Base-by-base conservation (phyloP, 2,797 vertebrate species). In the Chelonia mydas region DNA sequence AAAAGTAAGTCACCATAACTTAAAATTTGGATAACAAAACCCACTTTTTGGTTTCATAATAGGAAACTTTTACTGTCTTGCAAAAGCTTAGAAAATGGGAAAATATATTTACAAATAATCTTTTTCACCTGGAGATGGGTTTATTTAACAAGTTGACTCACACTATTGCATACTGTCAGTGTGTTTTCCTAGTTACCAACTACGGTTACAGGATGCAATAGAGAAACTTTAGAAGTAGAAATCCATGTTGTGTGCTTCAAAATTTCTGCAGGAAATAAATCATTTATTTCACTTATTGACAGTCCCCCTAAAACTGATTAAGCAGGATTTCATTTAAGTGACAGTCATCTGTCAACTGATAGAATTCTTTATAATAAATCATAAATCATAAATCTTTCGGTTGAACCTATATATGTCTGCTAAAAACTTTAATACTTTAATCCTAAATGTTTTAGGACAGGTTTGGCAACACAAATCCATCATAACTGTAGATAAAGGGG, bases 321-420 rank as follows among this genome's bases (percentile, higher is more conserved):
- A 89, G 54, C 97, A 31, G 21, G 68, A 65, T 94, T 94, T 93
- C 68, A 86, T 91, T 88, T 95, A 83, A 91, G 23, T 96, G 81
- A 96, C 54, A 96, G 74, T 96, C 87, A 95, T 88, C 90, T 96
- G 45, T 33, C 86, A 87, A 83, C 79, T 93, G 80, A 93, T 88
- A 49, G 77, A 96, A 95, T 96, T 96, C 90, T 96, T 97, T 93
- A 88, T 94, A 90, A 92, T 92, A 98, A 96, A 96, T 93, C 3
- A 84, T 96, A n/a, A n/a, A n/a, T n/a, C n/a, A n/a, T n/a, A 95
- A 93, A 92, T 95, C 77, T 88, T 97, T 97, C 77, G 91, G 57
- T 41, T 94, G 87, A 76, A 4, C 83, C 81, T 81, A 74, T 74
- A 54, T 2, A 83, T 19, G 78, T 77, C n/a, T 93, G 72, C 53